Evolutionary conservation across 2,113 vertebrate genomes (phyloP), one percentile per base, ranked within the genome.

Genomic region (Hassar affinis): DNA sequence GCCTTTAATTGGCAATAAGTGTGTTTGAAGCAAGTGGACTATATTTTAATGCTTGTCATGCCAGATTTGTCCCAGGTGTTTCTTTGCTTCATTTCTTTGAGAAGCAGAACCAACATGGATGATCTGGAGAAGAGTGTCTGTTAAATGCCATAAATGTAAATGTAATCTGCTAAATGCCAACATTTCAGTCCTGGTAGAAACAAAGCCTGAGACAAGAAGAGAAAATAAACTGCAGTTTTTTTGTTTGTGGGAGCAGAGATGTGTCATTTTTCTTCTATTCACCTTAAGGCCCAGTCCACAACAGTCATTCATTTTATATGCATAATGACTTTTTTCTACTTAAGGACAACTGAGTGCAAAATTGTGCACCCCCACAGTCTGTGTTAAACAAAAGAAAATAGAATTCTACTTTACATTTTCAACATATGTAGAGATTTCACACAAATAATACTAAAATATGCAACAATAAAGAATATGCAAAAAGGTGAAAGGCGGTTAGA

Each of bases 211-310:
- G 68, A 81, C 4, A 11, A 79, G 27, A 77, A 56, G 84, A 17
- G 62, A 27, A 83, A 80, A 12, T 68, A 54, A 79, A 86, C 88
- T 81, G 85, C 89, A 87, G 82, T 88, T 62, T 86, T 86, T 90
- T 87, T 87, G 45, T 86, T n/a, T 66, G 74, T 57, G 30, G 49
- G 54, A 10, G 6, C 7, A 20, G 10, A 77, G 38, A 69, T 68
- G 51, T 72, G 7, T 30, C 11, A 42, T 22, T 49, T 59, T 59
- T 35, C 49, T 42, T 51, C 20, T 17, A 15, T 72, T 57, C 18
- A n/a, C 3, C 17, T 33, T 74, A 27, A 42, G 49, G 66, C n/a
- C 12, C 15, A 33, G 3, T 74, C 47, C 5, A 81, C 15, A 81
- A 20, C 51, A n/a, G 35, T 42, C n/a, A 12, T 69, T 72, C 9